phyloP scores from a whole-genome alignment of 2,113 vertebrate genomes.

The Addax nasomaculatus region DNA sequence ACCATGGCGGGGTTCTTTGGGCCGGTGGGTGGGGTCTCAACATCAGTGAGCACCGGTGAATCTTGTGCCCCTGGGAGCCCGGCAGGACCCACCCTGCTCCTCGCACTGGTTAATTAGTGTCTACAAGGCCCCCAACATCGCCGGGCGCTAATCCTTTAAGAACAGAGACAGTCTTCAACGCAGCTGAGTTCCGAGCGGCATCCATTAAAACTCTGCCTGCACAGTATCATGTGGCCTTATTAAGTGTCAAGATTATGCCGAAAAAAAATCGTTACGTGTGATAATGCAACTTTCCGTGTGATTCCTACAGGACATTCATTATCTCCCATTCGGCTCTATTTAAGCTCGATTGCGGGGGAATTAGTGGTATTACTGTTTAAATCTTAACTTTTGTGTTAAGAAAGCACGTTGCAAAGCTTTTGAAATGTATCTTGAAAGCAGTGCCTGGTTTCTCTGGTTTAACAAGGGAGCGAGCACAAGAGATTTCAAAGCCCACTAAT shows the following conservation, averaged over 20 bases:
- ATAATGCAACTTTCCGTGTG: constrained; percentile 23
- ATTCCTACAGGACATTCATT: constrained; percentile 40
- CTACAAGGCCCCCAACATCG: neutral
- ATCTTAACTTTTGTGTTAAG: constrained; percentile 59
- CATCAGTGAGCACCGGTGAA: fast-evolving
- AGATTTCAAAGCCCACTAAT: constrained; percentile 59
- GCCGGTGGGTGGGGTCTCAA: neutral
- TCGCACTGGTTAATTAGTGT: constrained; percentile 41
- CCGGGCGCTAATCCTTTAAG: constrained; percentile 68
- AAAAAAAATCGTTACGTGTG: constrained; percentile 43
- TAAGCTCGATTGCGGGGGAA: constrained; percentile 48
- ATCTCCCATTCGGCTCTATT: constrained; percentile 8
- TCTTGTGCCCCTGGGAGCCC: neutral
- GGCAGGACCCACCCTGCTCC: neutral
- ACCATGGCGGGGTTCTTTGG: neutral
- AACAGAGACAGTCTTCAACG: constrained; percentile 47
- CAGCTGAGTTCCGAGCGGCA: constrained; percentile 62
- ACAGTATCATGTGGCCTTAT: constrained; percentile 57
- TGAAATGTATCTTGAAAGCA: constrained; percentile 34
- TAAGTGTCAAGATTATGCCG: constrained; percentile 69
- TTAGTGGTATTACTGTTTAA: constrained; percentile 41
- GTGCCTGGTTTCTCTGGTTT: neutral
- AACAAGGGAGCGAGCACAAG: neutral
- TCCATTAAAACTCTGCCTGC: constrained; percentile 71
- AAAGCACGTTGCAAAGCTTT: neutral